Evolutionary conservation across 2,113 vertebrate species (phyloP), one percentile per base, ranked within the genome.

Genomic region (Eonycteris spelaea): DNA sequence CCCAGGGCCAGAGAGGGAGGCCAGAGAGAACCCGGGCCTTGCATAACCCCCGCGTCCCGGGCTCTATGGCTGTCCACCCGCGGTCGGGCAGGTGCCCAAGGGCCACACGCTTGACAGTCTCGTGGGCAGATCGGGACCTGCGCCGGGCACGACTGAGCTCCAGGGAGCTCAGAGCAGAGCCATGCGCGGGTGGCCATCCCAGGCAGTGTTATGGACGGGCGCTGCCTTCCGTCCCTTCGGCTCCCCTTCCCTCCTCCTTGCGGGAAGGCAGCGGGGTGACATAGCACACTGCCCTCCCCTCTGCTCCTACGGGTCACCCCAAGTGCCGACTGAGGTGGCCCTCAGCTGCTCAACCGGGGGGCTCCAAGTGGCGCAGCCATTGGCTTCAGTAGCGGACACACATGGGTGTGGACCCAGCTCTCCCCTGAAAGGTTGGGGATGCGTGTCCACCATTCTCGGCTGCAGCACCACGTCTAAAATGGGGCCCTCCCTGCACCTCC

Each of bases 211-310:
- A 51, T 10, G 15, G 51, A 24, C 16, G 21, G 16, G 13, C 13
- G 65, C 15, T 3, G 7, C 53, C 75, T 38, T 77, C 4, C 1
- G 35, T 11, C 10, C 3, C 78, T 40, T 40, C n/a, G 10, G 13
- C 12, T 35, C 87, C 18, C 8, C 75, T 48, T n/a, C 63, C 65
- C 67, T 80, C 73, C 30, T 4, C 24, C 65, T 38, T 15, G 0
- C 8, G 0, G 3, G 18, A 30, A 19, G 26, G 0, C 11, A 15
- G 15, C 38, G 16, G 18, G 38, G 3, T 0, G 48, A 24, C 8
- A 6, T 1, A 1, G 5, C 28, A 45, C n/a, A 2, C 8, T 26
- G 33, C 61, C 61, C 73, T 51, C 87, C n/a, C 5, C 1, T 24
- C 35, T 30, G 38, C 40, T 53, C 14, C 5, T 65, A 48, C 6